A percentile compares a stretch with the other conserved stretches of the same genome.
These are phyloP conservation scores for Suillia variegata DNA, from an alignment of 2,888 invertebrate genomes.

Conservation along the genomic window DNA sequence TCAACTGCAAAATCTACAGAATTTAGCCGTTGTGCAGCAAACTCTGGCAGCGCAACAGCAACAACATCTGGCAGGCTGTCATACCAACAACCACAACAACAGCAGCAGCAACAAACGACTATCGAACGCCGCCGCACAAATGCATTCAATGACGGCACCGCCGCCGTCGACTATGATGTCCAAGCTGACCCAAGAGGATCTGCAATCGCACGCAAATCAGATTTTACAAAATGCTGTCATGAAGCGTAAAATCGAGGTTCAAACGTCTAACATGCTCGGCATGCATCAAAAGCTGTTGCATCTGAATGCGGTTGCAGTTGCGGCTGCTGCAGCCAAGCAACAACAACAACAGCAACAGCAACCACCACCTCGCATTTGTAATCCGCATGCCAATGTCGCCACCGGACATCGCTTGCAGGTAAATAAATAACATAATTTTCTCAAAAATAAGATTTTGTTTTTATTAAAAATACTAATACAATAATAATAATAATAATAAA, in stretches of 20 bases:
- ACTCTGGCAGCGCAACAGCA: conserved; percentile 48
- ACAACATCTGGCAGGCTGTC: conserved; percentile 23
- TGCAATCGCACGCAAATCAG: conserved; percentile 54
- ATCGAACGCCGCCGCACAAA: conserved; percentile 19
- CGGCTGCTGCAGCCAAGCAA: conserved; percentile 30
- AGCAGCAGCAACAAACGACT: conserved; percentile 33
- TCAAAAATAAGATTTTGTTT: too few species aligned
- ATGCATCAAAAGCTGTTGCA: conserved; percentile 50
- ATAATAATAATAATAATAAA: too few species aligned
- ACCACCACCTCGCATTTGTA: conserved; percentile 18
- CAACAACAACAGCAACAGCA: conserved; percentile 27
- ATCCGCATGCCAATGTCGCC: too few species aligned
- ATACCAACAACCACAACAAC: too few species aligned
- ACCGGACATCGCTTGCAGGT: conserved; percentile 38
- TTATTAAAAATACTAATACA: too few species aligned
- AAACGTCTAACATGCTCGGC: conserved; percentile 40
- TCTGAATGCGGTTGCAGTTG: conserved; percentile 37
- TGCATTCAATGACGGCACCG: conserved; percentile 24
- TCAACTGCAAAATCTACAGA: conserved; percentile 56
- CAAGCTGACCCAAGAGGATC: conserved; percentile 52
- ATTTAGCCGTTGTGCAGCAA: conserved; percentile 55
- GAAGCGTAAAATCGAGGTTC: conserved; percentile 57
- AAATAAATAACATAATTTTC: too few species aligned
- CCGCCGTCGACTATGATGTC: not conserved
- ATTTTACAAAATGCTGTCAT: conserved; percentile 59